phyloP scores from a whole-genome alignment of 92 coral and sea anemone genomes.

The Paragorgia papillata region DNA sequence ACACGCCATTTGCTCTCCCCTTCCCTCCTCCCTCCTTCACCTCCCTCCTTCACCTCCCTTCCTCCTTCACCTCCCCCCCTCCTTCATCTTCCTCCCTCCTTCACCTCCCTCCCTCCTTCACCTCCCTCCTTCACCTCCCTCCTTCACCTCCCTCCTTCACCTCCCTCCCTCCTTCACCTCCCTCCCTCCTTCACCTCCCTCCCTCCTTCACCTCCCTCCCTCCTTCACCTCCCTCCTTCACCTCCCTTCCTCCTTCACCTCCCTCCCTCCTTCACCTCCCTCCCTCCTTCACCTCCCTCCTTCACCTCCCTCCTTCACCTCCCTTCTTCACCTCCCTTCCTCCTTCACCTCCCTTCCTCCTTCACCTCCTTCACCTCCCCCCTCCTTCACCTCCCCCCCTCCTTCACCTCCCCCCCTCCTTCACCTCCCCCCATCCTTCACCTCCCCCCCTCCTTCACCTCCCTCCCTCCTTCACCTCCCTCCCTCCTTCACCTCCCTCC shows the following conservation, averaged over 20 bases:
- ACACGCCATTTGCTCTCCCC: too few relatives aligned
- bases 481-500: too few relatives aligned
- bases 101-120: neutral
- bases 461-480: too few relatives aligned
- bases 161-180: neutral
- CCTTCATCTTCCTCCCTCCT: neutral
- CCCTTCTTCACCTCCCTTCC: too few relatives aligned
- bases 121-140: neutral
- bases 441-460: neutral
- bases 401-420: constrained; percentile 8
- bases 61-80: neutral
- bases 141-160: neutral
- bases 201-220: neutral
- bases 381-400: too few relatives aligned
- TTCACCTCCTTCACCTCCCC: too few relatives aligned
- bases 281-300: too few relatives aligned
- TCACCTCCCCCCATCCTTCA: neutral
- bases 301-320: too few relatives aligned
- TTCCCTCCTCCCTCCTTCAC: neutral
- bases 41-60: neutral
- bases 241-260: too few relatives aligned
- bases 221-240: neutral
- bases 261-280: too few relatives aligned
- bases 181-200: neutral
- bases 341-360: too few relatives aligned